Evolutionary conservation across 2,797 vertebrate genomes (phyloP), one percentile per base, ranked within the genome.

Genomic region (Discoglossus pictus): DNA sequence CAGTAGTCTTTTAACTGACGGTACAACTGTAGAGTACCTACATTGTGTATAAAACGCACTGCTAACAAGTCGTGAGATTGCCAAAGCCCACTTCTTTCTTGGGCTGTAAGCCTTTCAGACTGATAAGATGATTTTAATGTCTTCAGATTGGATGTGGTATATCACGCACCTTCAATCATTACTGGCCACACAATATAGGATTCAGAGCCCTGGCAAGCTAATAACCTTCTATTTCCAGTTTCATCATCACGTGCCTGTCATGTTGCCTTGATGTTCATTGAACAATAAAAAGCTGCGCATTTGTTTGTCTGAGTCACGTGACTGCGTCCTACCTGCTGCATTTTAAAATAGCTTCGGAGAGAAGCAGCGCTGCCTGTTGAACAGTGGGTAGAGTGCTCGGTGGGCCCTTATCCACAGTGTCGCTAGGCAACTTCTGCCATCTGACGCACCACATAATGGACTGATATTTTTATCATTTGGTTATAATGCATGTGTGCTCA

Each of bases 341-440:
- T 62, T 15, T 48, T 54, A 61, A 53, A 61, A 61, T 23, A 55
- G 42, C 42, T 55, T 59, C 27, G 38, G 23, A 2, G 35, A 47
- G 31, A 31, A 48, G 44, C 25, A 43, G 47, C 55, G 59, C 36
- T 18, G 56, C 48, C 54, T 54, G 58, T 55, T 62, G 50, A 69
- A 62, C 17, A 48, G 20, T 31, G 38, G 36, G 58, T 35, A 68
- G 38, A 27, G 17, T 47, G 54, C 23, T 67, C 64, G 40, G 64
- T 54, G 50, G 66, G 67, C 51, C 62, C 58, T 62, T 43, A 62
- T 62, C 67, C 42, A 69, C 21, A 40, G 31, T 23, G 67, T 69
- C 51, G 67, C 67, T 69, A 69, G 47, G 67, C 67, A 62, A 69
- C 51, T 69, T 53, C 59, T 69, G 40, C 48, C 35, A 62, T 55